Conservation (phyloP, 2,797 vertebrate species). For the Urosaurus nigricauda region DNA sequence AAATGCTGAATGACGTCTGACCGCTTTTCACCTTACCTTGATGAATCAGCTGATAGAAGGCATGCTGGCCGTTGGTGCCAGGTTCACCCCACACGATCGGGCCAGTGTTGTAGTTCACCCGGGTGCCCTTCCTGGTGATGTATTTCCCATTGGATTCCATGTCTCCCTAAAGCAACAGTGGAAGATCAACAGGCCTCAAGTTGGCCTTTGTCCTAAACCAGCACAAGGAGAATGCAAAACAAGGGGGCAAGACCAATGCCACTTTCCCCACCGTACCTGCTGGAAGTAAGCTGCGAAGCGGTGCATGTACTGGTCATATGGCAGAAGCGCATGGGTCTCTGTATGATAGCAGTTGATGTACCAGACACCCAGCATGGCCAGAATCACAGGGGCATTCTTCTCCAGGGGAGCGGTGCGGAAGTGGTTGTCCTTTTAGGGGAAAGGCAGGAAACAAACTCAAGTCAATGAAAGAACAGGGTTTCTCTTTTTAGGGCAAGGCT, state of each 20-base stretch:
- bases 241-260: not conserved
- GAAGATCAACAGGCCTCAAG: not conserved
- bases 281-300: conserved; percentile 98
- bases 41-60: conserved; percentile 98
- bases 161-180: conserved; percentile 85
- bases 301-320: conserved; percentile 98
- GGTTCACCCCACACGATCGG: conserved; percentile 98
- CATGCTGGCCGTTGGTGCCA: conserved; percentile 97
- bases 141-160: conserved; percentile 99
- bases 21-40: conserved; percentile 84
- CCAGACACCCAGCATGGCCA: conserved; percentile 95
- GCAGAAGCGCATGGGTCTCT: conserved; percentile 94
- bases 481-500: not conserved
- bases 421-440: conserved; percentile 88
- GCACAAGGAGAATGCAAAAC: too few relatives aligned
- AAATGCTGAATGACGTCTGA: not conserved
- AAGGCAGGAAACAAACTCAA: not conserved
- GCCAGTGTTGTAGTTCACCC: conserved; percentile 93
- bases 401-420: conserved; percentile 90
- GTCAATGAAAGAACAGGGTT: not conserved
- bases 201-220: not conserved
- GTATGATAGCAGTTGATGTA: conserved; percentile 95
- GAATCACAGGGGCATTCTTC: conserved; percentile 88
- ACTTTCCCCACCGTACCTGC: conserved; percentile 82
- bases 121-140: conserved; percentile 89